Base-by-base conservation (phyloP, 2,888 invertebrate genomes). In the Drosophila neonasuta region DNA sequence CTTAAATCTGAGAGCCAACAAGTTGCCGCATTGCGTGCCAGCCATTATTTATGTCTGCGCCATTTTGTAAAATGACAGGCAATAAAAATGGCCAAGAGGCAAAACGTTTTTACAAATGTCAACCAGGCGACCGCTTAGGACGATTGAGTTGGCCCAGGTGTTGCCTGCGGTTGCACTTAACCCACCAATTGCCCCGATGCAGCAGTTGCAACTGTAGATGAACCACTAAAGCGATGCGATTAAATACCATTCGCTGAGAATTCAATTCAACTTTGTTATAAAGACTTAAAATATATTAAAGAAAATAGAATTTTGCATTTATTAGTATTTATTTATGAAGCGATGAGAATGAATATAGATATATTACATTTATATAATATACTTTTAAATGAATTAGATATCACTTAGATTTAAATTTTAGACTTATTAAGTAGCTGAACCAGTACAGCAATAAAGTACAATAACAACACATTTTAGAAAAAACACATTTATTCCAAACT, bases 1-100 rank as follows among this genome's bases (percentile, higher is more conserved):
- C 56, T 24, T 41, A 59, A 63, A 66, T 58, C 57, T 15, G 50
- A 55, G 45, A 44, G 69, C 60, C 74, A 75, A 69, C 77, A 63
- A 77, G 75, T 69, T 77, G 69, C 77, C 62, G 75, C 75, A 77
- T 77, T 77, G 74, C 69, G 77, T 74, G 73, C 15, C 45, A 50
- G 59, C 74, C 57, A 77, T 73, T 75, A 73, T 74, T 77, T 65
- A 66, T 65, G 69, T 55, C 42, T 77, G 61, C 77, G 45, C 70
- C 74, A 75, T 73, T 77, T 77, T 75, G 65, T 66, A 45, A 73
- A 74, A 60, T 49, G 77, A 56, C 65, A 46, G 65, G 72, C 61
- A 59, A 73, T 74, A 73, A 73, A 74, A 77, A 68, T 73, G 60
- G 68, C 55, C 44, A 48, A 48, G 50, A 64, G 59, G 54, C 60